Conservation (phyloP, 2,888 invertebrate species). For the Noctua comes region DNA sequence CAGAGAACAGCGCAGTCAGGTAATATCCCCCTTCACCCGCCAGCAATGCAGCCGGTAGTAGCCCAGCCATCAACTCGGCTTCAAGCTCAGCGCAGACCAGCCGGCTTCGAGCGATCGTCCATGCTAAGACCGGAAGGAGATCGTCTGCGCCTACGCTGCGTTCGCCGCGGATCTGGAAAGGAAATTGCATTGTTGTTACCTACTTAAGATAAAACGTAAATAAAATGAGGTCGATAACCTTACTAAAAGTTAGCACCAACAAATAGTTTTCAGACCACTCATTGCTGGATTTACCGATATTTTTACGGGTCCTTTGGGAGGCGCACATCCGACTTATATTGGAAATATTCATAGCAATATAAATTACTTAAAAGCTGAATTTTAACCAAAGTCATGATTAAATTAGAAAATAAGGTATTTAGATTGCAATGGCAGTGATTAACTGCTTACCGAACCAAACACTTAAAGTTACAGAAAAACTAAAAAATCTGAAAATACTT, state of each 20-base stretch:
- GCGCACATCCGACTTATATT: background rate
- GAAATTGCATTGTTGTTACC: background rate
- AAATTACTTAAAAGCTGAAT: background rate
- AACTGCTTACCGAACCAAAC: background rate
- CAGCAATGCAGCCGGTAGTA: slow-evolving; percentile 96
- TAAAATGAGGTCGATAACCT: background rate
- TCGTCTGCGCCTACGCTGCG: slow-evolving; percentile 95
- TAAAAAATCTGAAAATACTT: slow-evolving; percentile 73
- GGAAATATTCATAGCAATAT: background rate
- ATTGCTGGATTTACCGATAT: background rate
- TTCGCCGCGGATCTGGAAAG: slow-evolving; percentile 92
- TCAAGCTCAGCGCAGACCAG: slow-evolving; percentile 98
- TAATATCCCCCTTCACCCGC: slow-evolving; percentile 99
- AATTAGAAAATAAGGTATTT: background rate
- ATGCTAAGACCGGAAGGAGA: slow-evolving; percentile 97
- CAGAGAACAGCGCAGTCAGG: slow-evolving; percentile 97
- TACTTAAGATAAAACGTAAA: no score
- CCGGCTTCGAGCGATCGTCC: slow-evolving; percentile 96
- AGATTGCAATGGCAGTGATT: background rate
- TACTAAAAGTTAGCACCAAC: background rate
- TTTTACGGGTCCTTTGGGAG: background rate
- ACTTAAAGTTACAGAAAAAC: background rate
- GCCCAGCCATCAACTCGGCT: slow-evolving; percentile 98
- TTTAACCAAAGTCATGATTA: background rate
- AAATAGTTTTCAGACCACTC: background rate